phyloP scores from a whole-genome alignment of 35 echinoderm and acorn worm genomes.

The Stichopus chloronotus region DNA sequence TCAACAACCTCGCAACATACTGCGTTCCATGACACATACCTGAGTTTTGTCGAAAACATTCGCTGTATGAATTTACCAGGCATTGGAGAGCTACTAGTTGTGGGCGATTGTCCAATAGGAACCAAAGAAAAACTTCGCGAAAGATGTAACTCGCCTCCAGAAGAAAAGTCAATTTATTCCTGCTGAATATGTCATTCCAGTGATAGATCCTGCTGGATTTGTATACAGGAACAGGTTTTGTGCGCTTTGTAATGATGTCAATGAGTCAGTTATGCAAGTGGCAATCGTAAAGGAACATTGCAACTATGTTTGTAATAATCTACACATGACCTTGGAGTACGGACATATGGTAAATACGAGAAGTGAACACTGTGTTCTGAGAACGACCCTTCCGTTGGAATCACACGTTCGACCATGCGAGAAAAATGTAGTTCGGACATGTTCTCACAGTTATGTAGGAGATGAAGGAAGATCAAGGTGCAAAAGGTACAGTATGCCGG shows the following conservation, averaged over 20 bases:
- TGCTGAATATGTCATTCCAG: background rate
- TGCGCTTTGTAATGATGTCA: background rate
- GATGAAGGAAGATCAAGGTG: background rate
- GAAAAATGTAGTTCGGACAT: background rate
- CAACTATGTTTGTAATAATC: too few species aligned
- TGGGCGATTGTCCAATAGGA: background rate
- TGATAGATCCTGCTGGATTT: background rate
- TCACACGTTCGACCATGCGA: too few species aligned
- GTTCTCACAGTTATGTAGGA: background rate
- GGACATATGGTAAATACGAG: background rate
- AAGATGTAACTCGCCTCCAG: background rate
- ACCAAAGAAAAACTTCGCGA: background rate
- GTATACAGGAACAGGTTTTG: conserved; percentile 13
- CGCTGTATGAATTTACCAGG: too few species aligned
- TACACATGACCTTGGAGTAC: background rate
- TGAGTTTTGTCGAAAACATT: too few species aligned
- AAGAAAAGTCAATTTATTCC: background rate
- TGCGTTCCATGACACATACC: background rate
- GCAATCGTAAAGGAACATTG: too few species aligned
- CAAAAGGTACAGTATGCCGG: background rate
- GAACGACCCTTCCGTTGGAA: too few species aligned
- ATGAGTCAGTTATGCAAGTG: background rate
- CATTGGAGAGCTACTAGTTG: background rate
- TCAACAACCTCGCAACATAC: background rate
- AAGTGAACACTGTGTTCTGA: too few species aligned